Evolutionary conservation across 2,797 vertebrate genomes (phyloP), one percentile per base, ranked within the genome.

Genomic region (Melanotaenia maccullochi): DNA sequence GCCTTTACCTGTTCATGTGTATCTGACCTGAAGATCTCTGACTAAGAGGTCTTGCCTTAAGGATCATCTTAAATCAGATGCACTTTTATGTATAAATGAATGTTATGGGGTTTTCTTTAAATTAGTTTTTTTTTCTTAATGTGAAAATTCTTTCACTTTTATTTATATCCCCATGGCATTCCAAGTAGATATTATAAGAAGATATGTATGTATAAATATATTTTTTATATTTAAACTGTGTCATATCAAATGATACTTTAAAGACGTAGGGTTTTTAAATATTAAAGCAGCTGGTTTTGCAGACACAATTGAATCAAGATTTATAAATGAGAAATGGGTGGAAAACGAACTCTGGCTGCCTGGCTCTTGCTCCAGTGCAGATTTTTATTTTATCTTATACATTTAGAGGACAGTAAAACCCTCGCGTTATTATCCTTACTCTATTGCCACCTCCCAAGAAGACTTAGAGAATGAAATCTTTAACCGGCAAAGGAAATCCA

Each of bases 271-370:
- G 76, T 81, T 74, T 28, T 92, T 79, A 81, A 88, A 68, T 59
- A 87, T 82, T 62, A 85, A 93, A 96, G 97, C 97, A 98, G 94
- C 96, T 97, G 97, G 97, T 97, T 97, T 98, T 97, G 96, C 96
- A 93, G 94, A 96, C 91, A 92, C 92, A 90, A 94, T 86, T 87
- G 73, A 85, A 82, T 85, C 90, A 82, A 87, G 89, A 90, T 94
- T 90, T 94, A 88, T 95, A 93, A 87, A 76, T 87, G 83, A 86
- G 71, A 86, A 83, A 78, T 67, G 84, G 79, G 78, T 86, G 87
- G 85, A 82, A 33, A 79, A 75, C 35, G 18, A 82, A 84, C 87
- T 91, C 88, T 88, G 89, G 73, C 68, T 9, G 71, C 77, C 71
- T 75, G 68, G 68, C 62, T 74, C 66, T 60, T 62, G 32, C 75